These are phyloP conservation scores for Pseudopipra pipra DNA, from an alignment of 2,113 vertebrate species.

Conservation along the genomic window DNA sequence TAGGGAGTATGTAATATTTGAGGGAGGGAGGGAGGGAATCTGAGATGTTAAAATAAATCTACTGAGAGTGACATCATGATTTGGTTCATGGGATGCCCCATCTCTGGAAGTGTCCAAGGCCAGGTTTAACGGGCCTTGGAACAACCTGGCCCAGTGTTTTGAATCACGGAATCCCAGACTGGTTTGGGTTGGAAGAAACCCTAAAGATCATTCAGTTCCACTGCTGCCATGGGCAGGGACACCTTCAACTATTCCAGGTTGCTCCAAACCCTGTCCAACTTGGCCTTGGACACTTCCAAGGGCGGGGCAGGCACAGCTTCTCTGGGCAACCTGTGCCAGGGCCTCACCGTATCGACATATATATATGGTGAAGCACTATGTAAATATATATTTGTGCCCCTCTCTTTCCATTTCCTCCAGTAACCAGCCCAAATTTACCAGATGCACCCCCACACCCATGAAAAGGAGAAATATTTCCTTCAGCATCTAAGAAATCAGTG, in stretches of 20 bases:
- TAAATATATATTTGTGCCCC: not conserved
- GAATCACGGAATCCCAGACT: not conserved
- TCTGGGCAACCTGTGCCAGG: not conserved
- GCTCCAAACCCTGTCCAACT: not conserved
- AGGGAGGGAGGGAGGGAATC: not conserved
- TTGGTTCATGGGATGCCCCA: not conserved
- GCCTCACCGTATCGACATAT: not conserved
- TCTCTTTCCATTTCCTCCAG: not conserved
- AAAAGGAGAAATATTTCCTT: not conserved
- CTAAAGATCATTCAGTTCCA: not conserved
- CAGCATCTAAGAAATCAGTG: fast-evolving
- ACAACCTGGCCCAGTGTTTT: not conserved
- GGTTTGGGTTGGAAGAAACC: not conserved
- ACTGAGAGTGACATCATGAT: fast-evolving
- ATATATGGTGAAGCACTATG: too few species aligned
- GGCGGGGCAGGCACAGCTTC: not conserved
- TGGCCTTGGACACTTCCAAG: not conserved
- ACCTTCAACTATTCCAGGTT: not conserved
- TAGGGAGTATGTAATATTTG: fast-evolving
- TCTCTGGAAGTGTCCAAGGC: not conserved
- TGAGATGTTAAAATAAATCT: not conserved
- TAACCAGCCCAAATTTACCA: not conserved
- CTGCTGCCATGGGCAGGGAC: not conserved
- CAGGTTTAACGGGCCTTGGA: not conserved
- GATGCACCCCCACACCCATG: not conserved